Evolutionary conservation across 2,113 vertebrate species (phyloP).

Genomic region (Dicaeum eximium): DNA sequence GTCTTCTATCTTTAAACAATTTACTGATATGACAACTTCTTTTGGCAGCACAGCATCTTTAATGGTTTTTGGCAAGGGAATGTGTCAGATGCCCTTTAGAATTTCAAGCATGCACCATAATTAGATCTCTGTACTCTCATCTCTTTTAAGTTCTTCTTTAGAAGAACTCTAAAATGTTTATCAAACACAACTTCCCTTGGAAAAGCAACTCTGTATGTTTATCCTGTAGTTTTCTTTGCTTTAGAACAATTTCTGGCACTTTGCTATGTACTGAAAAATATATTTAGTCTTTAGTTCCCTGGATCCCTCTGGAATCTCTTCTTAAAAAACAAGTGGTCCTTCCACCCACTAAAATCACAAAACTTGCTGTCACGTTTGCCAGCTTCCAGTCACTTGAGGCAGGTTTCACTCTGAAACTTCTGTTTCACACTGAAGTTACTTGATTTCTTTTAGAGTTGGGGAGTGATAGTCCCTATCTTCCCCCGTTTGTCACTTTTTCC

Average conservation of each 20-base stretch:
- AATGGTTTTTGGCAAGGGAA: not conserved
- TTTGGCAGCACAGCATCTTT: not conserved
- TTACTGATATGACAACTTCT: not conserved
- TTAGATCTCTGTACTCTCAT: not conserved
- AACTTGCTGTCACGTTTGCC: not conserved
- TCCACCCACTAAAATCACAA: not conserved
- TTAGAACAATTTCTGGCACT: not conserved
- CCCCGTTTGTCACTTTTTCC: not conserved
- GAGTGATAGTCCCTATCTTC: not conserved
- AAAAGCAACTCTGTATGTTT: not conserved
- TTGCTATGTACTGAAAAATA: not conserved
- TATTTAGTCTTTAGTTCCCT: not conserved
- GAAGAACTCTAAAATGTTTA: not conserved
- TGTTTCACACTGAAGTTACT: not conserved
- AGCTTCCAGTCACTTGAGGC: not conserved
- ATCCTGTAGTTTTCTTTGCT: not conserved
- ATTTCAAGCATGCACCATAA: not conserved
- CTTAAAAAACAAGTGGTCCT: not conserved
- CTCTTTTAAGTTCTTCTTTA: not conserved
- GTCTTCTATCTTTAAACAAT: not conserved
- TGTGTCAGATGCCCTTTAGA: not conserved
- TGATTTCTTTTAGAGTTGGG: not conserved
- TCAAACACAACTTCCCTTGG: not conserved
- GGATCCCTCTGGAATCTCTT: not conserved
- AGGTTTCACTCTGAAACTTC: not conserved